Conservation (phyloP, 2,797 vertebrate genomes). For the Thunnus albacares region DNA sequence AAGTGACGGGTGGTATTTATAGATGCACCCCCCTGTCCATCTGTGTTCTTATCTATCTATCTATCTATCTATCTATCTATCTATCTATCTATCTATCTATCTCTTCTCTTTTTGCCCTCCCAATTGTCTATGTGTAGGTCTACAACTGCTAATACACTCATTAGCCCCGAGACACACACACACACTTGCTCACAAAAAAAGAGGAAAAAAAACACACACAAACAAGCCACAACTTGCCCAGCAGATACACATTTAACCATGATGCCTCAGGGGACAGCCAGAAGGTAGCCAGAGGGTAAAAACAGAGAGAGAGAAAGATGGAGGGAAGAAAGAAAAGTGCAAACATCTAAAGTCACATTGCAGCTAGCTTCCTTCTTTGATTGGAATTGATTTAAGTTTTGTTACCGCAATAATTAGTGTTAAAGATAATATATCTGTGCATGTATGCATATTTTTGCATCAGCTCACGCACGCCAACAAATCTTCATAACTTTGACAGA, state of each 20-base stretch:
- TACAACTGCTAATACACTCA: constrained; percentile 63
- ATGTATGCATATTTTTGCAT: constrained; percentile 22
- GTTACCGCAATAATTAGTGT: constrained; percentile 56
- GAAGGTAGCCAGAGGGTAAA: constrained; percentile 75
- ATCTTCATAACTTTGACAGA: constrained; percentile 44
- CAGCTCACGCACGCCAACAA: constrained; percentile 4
- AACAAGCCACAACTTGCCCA: constrained; percentile 76
- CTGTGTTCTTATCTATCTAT: constrained; percentile 19
- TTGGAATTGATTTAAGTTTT: constrained; percentile 68
- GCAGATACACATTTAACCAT: constrained; percentile 75
- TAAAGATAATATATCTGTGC: constrained; percentile 45
- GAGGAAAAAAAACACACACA: constrained; percentile 31
- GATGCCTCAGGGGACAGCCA: constrained; percentile 78
- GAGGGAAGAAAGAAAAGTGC: constrained; percentile 66
- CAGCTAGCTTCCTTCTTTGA: constrained; percentile 60
- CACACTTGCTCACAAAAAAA: no score
- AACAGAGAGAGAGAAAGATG: constrained; percentile 65
- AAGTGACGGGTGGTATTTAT: constrained; percentile 45
- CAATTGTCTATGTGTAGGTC: constrained; percentile 35
- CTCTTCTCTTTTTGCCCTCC: constrained; percentile 15
- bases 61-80: constrained; percentile 24
- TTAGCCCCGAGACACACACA: constrained; percentile 54
- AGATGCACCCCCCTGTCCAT: constrained; percentile 1
- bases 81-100: constrained; percentile 25
- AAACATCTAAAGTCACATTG: constrained; percentile 76